Evolutionary conservation across 2,113 vertebrate species (phyloP), one percentile per base, ranked within the genome.

Genomic region (Caracal caracal): DNA sequence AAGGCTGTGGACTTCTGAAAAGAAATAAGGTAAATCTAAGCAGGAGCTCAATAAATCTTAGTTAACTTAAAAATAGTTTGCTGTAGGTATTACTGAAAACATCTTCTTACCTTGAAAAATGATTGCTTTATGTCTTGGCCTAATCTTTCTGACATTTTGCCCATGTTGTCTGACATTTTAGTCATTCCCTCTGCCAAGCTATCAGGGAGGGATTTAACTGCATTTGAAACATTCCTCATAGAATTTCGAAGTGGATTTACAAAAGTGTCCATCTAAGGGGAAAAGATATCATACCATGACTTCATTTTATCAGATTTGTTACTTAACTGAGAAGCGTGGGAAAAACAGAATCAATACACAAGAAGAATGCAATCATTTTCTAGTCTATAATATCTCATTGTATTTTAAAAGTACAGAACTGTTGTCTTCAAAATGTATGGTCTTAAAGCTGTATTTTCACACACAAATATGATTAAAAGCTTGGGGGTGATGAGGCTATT

Each of bases 101-200:
- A 78, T 88, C 88, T 79, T 98, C 98, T 99, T 98, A 99, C 99
- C 99, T 99, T 99, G 97, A 99, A 99, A 98, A 99, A 99, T 96
- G 99, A 99, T 97, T 99, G 99, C 98, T 99, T 99, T 98, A 99
- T 98, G 98, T 99, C 99, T 99, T 99, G 99, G 98, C 99, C 99
- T 96, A 99, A 96, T 98, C 99, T 99, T 98, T 99, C 99, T 88
- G 99, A 99, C 99, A 99, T 99, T 98, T 99, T 99, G 97, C 99
- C 99, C 99, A 99, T 99, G 99, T 99, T 99, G 98, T 99, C 99
- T 66, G 99, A 99, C 98, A 99, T 99, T 98, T 99, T 99, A 98
- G 98, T 99, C 99, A 99, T 99, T 97, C 99, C 99, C 97, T 99
- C 99, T 78, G 99, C 99, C 98, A 99, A 99, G 98, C 99, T 99